Evolutionary conservation across 2,113 vertebrate genomes (phyloP).

Genomic region (Pao palembangensis): DNA sequence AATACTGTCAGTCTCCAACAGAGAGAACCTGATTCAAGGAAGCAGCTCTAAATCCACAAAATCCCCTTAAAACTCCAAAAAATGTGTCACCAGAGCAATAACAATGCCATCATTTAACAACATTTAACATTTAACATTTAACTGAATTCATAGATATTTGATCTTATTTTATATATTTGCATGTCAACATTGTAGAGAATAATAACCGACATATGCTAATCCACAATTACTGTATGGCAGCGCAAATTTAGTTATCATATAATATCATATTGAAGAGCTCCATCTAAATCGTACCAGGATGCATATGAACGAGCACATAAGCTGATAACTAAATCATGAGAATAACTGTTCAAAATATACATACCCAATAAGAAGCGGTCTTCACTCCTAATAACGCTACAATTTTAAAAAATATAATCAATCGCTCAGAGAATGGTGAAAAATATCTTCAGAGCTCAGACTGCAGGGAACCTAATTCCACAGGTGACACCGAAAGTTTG

Average conservation of each 20-base stretch:
- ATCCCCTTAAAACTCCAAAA: too few species aligned
- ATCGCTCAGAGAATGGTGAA: neutral
- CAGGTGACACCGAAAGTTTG: conserved; percentile 50
- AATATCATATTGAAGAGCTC: too few species aligned
- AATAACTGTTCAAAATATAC: conserved; percentile 24
- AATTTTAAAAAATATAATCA: conserved; percentile 20
- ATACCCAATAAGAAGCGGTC: conserved; percentile 52
- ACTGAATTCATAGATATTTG: neutral
- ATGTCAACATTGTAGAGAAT: too few species aligned
- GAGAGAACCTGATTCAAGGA: neutral
- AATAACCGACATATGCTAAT: too few species aligned
- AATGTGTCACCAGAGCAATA: neutral
- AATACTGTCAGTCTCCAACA: conserved; percentile 34
- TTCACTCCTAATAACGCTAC: conserved; percentile 9
- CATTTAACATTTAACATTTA: too few species aligned
- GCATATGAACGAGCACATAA: too few species aligned
- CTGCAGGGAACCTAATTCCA: conserved; percentile 50
- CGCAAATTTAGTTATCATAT: too few species aligned
- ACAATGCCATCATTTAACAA: neutral
- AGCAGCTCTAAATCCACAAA: neutral
- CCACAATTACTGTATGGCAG: too few species aligned
- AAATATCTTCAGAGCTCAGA: conserved; percentile 43
- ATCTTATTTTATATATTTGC: neutral
- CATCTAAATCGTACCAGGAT: too few species aligned
- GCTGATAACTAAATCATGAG: neutral